phyloP scores from a whole-genome alignment of 2,888 invertebrate genomes.

The Lasioglossum malachurum region DNA sequence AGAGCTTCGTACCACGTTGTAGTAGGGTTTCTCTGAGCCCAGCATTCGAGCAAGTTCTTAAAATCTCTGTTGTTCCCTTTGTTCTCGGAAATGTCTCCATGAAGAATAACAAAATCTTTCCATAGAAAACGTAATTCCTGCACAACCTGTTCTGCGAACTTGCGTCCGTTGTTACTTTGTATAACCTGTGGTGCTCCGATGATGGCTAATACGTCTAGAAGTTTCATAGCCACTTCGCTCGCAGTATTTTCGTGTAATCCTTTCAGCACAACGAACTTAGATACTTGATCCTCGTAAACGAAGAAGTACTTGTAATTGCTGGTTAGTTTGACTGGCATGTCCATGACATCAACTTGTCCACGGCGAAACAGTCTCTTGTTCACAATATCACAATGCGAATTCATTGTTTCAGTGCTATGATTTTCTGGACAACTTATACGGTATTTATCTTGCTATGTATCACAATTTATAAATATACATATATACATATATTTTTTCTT shows the following conservation, averaged over 20 bases:
- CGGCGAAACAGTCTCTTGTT: slow-evolving; percentile 50
- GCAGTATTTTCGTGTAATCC: slow-evolving; percentile 66
- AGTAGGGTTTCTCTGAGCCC: slow-evolving; percentile 72
- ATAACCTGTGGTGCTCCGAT: slow-evolving; percentile 77
- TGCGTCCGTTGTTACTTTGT: slow-evolving; percentile 75
- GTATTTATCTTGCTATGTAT: background rate
- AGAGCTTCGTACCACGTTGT: slow-evolving; percentile 74
- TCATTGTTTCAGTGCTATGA: slow-evolving; percentile 29
- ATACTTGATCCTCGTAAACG: slow-evolving; percentile 75
- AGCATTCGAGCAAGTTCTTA: slow-evolving; percentile 66
- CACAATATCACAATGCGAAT: slow-evolving; percentile 13
- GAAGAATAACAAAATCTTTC: slow-evolving; percentile 71
- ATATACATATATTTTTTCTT: background rate
- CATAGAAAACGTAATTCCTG: slow-evolving; percentile 69
- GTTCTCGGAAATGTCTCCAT: slow-evolving; percentile 66
- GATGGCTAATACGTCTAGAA: slow-evolving; percentile 74
- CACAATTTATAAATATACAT: slow-evolving; percentile 3
- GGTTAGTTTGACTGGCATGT: slow-evolving; percentile 67
- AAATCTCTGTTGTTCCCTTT: slow-evolving; percentile 68
- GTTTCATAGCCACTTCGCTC: slow-evolving; percentile 70
- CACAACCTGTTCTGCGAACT: slow-evolving; percentile 74
- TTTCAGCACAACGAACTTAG: slow-evolving; percentile 75
- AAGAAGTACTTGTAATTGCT: slow-evolving; percentile 70
- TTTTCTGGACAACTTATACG: background rate
- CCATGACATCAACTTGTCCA: slow-evolving; percentile 76